Evolutionary conservation across 1,140 invertebrate genomes (phyloP).

Genomic region (Centruroides vittatus): DNA sequence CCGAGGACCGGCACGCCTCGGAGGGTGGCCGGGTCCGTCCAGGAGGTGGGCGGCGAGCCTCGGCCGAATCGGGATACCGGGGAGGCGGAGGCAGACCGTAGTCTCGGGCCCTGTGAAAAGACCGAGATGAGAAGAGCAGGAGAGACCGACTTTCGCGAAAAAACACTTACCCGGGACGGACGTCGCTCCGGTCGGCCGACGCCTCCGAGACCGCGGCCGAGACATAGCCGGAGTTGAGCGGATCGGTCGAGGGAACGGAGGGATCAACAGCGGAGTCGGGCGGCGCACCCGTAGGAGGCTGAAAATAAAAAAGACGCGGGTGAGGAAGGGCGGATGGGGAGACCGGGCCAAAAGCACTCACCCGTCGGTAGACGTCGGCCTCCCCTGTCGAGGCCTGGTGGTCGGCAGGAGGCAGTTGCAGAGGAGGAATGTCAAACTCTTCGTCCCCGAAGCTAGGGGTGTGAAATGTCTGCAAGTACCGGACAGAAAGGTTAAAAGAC

Average conservation of each 20-base stretch:
- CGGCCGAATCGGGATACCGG: no score
- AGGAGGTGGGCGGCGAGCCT: no score
- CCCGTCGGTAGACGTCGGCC: constrained; percentile 8
- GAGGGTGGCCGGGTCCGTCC: neutral
- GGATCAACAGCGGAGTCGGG: neutral
- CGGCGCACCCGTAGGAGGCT: neutral
- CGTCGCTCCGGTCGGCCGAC: no score
- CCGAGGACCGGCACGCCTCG: neutral
- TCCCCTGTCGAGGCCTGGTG: constrained; percentile 6
- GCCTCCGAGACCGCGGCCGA: no score
- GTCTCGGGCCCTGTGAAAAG: no score
- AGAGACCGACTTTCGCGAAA: no score
- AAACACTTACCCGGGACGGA: no score
- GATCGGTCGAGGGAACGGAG: neutral
- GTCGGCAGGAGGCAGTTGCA: constrained; percentile 13
- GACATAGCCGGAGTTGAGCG: no score
- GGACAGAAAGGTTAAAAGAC: no score
- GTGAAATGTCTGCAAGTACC: constrained; percentile 54
- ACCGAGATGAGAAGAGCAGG: no score
- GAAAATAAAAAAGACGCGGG: neutral
- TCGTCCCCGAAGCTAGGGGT: constrained; percentile 87
- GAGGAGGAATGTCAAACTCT: constrained; percentile 59
- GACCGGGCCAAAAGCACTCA: neutral
- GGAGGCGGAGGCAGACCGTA: no score
- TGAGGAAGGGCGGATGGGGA: neutral